Conservation (phyloP, 1,140 invertebrate genomes). For the Diploscapter pachys region DNA sequence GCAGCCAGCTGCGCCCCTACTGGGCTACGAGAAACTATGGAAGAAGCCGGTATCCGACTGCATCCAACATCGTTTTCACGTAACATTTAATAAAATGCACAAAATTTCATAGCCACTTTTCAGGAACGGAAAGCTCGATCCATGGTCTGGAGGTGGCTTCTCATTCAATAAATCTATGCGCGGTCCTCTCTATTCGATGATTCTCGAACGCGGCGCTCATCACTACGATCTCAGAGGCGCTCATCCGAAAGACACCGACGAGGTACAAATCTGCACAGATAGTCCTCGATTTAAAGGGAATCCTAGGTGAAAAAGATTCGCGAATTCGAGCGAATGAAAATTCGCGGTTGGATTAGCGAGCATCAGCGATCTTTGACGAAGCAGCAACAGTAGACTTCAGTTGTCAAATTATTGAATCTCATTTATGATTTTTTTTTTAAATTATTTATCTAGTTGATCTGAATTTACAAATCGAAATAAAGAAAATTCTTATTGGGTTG, state of each 20-base stretch:
- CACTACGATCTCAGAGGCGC: constrained; percentile 53
- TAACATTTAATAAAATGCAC: constrained; percentile 22
- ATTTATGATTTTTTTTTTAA: too few relatives aligned
- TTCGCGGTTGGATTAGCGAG: constrained; percentile 43
- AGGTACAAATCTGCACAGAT: neutral
- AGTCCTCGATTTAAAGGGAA: too few relatives aligned
- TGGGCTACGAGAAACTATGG: constrained; percentile 62
- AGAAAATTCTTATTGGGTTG: too few relatives aligned
- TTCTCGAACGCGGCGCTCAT: constrained; percentile 74
- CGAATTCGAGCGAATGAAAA: constrained; percentile 43
- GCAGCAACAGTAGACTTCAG: too few relatives aligned
- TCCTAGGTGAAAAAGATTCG: constrained; percentile 34
- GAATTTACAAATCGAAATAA: too few relatives aligned
- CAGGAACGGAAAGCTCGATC: constrained; percentile 85
- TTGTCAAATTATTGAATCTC: too few relatives aligned
- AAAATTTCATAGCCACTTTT: constrained; percentile 20
- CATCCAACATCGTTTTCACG: constrained; percentile 63
- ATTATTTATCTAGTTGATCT: too few relatives aligned
- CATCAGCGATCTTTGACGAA: neutral
- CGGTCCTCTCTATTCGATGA: constrained; percentile 65
- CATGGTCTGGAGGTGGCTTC: constrained; percentile 78
- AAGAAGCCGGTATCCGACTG: constrained; percentile 74
- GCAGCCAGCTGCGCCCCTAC: constrained; percentile 68
- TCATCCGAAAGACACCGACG: constrained; percentile 49
- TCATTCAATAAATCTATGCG: constrained; percentile 34